Evolutionary conservation across 2,113 vertebrate species (phyloP).

Genomic region (Sterrhoptilus dennistouni): DNA sequence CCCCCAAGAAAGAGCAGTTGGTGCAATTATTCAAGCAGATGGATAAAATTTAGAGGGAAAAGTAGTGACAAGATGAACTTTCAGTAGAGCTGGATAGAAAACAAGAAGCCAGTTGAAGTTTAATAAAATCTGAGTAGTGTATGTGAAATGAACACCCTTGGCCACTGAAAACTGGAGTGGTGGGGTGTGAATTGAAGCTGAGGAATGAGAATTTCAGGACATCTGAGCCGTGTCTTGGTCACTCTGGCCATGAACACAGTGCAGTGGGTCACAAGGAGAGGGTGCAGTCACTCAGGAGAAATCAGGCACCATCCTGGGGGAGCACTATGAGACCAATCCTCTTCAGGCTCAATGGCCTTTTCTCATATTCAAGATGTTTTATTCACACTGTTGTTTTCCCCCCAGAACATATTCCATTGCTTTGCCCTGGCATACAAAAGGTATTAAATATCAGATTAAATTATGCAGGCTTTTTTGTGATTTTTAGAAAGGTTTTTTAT

Average conservation of each 20-base stretch:
- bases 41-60: background rate
- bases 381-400: background rate
- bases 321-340: background rate
- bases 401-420: background rate
- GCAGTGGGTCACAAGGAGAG: too few species aligned
- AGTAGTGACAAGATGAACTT: background rate
- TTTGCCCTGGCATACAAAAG: background rate
- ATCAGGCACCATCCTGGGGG: background rate
- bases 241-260: background rate
- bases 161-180: background rate
- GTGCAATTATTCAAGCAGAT: background rate
- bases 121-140: background rate
- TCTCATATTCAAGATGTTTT: background rate
- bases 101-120: background rate
- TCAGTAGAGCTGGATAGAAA: background rate
- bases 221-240: accelerated
- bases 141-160: background rate
- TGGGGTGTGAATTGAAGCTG: background rate
- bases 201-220: background rate
- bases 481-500: background rate
- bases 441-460: background rate
- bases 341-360: conserved; percentile 1
- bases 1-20: background rate
- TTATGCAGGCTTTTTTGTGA: accelerated
- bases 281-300: background rate